A percentile compares a stretch with the other conserved stretches of the same genome.
These are phyloP conservation scores for Melanotaenia parkinsoni DNA, from an alignment of 2,797 vertebrate species.

Conservation along the genomic window DNA sequence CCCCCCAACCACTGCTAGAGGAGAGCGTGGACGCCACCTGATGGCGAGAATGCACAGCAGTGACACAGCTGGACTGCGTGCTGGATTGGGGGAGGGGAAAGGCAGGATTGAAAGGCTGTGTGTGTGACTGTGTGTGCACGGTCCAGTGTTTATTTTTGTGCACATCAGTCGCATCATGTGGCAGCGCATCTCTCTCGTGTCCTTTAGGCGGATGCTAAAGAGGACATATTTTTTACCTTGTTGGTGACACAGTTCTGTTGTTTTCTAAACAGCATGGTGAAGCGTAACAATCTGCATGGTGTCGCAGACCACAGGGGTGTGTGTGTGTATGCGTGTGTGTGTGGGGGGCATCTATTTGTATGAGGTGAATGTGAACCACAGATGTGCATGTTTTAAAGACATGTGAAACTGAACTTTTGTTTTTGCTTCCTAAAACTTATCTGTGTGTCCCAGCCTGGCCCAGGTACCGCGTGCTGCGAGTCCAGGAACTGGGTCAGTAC, in stretches of 20 bases:
- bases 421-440: background rate
- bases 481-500: slow-evolving; percentile 90
- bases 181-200: slow-evolving; percentile 17
- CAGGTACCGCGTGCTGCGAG: slow-evolving; percentile 89
- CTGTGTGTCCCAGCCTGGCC: slow-evolving; percentile 88
- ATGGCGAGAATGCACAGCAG: slow-evolving; percentile 68
- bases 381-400: no score
- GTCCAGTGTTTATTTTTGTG: slow-evolving; percentile 29
- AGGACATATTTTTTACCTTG: background rate
- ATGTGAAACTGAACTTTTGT: no score
- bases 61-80: slow-evolving; percentile 65
- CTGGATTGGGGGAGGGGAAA: slow-evolving; percentile 53
- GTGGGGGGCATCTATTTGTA: background rate
- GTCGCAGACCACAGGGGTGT: background rate
- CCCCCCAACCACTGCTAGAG: slow-evolving; percentile 28
- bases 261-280: slow-evolving; percentile 14
- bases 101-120: slow-evolving; percentile 18
- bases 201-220: slow-evolving; percentile 10
- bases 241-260: slow-evolving; percentile 31
- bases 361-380: no score
- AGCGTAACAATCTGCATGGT: background rate
- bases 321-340: background rate
- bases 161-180: slow-evolving; percentile 20
- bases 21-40: slow-evolving; percentile 77
- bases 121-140: slow-evolving; percentile 29